phyloP scores from a whole-genome alignment of 2,888 invertebrate genomes.

The Tetranychus truncatus region DNA sequence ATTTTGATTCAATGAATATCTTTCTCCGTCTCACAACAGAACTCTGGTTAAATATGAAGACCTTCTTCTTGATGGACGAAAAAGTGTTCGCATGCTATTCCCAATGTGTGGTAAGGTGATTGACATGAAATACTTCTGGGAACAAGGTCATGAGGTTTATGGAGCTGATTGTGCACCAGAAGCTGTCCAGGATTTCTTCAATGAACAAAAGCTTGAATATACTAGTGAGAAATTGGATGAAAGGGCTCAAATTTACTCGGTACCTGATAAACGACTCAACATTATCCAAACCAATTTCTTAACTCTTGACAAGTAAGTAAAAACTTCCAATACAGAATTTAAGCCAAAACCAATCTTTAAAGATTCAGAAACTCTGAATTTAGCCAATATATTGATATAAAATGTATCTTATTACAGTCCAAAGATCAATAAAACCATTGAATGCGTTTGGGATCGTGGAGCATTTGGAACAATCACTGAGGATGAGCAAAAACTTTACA shows the following conservation, averaged over 20 bases:
- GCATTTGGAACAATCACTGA: conserved; percentile 20
- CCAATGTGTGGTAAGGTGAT: conserved; percentile 21
- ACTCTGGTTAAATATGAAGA: conserved; percentile 17
- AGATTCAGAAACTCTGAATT: background rate
- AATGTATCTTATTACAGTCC: conserved; percentile 12
- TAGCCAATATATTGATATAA: background rate
- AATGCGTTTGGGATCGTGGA: conserved; percentile 22
- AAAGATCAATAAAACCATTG: conserved; percentile 16
- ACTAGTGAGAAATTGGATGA: conserved; percentile 3
- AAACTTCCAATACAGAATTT: no score
- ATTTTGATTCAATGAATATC: background rate
- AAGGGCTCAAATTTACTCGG: background rate
- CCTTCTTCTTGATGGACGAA: conserved; percentile 11
- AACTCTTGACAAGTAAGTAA: conserved; percentile 9
- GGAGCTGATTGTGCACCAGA: conserved; percentile 18
- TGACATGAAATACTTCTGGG: conserved; percentile 19
- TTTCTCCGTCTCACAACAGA: conserved; percentile 7
- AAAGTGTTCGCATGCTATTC: conserved; percentile 12
- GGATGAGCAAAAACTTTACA: conserved; percentile 17
- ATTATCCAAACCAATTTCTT: conserved; percentile 13
- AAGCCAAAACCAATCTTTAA: background rate
- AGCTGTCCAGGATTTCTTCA: conserved; percentile 18
- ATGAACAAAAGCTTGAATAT: conserved; percentile 2
- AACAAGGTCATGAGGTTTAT: conserved; percentile 17
- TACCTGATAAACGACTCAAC: conserved; percentile 5